phyloP scores from a whole-genome alignment of 2,797 vertebrate species.

The Pseudocheirus occidentalis region DNA sequence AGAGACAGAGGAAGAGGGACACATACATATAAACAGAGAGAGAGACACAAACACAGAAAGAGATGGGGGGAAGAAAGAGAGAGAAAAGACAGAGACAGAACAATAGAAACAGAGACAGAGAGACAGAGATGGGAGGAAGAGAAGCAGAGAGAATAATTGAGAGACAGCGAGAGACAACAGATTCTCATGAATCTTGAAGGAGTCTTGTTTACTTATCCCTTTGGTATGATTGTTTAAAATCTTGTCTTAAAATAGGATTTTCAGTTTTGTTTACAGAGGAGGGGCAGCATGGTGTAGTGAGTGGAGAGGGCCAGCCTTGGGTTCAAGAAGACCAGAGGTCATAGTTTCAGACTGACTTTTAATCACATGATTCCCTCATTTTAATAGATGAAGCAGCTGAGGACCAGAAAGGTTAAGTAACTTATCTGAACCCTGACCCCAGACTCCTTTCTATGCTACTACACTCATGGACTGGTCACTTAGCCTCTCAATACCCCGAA shows the following conservation, averaged over 20 bases:
- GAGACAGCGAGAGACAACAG: background rate
- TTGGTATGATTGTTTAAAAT: background rate
- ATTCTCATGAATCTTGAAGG: background rate
- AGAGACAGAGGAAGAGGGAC: background rate
- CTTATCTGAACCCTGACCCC: background rate
- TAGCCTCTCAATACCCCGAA: background rate
- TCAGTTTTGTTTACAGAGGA: background rate
- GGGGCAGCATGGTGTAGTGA: background rate
- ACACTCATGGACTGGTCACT: background rate
- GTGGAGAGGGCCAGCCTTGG: background rate
- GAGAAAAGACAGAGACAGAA: background rate
- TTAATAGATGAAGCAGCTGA: background rate
- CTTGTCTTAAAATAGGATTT: background rate
- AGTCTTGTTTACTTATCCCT: background rate
- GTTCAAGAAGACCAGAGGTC: background rate
- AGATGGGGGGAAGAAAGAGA: background rate
- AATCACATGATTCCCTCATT: background rate
- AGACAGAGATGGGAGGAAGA: background rate
- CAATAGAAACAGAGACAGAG: no score
- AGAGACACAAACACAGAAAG: no score
- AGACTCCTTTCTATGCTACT: background rate
- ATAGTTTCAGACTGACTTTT: background rate
- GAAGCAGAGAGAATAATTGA: background rate
- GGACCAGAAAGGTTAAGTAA: background rate
- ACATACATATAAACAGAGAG: background rate